These are phyloP conservation scores for Antedon mediterranea DNA, from an alignment of 53 echinoderm and acorn worm genomes.

Conservation along the genomic window DNA sequence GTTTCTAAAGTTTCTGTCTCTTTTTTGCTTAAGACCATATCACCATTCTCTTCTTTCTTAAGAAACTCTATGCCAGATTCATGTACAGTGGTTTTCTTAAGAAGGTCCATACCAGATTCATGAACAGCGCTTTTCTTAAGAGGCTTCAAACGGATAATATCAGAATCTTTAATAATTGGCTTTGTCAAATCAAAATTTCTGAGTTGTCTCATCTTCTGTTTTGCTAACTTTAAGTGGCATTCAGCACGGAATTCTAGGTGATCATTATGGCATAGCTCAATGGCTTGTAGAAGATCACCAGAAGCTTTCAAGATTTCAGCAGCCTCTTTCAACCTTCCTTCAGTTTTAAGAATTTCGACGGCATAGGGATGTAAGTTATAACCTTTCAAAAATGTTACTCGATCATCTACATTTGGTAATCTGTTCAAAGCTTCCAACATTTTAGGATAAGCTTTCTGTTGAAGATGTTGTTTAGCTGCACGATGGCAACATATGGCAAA, in stretches of 20 bases:
- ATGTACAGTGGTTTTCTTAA: neutral
- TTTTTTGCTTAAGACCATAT: too few relatives aligned
- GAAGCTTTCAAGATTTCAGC: conserved; percentile 22
- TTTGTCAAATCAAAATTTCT: neutral
- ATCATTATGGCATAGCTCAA: conserved; percentile 10
- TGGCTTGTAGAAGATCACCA: conserved; percentile 36
- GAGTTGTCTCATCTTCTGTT: neutral
- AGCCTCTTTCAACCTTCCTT: conserved; percentile 21
- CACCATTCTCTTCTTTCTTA: too few relatives aligned
- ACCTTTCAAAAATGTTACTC: conserved; percentile 24
- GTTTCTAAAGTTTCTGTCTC: too few relatives aligned
- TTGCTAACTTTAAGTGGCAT: conserved; percentile 2
- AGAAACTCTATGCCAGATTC: neutral
- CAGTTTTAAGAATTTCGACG: conserved; percentile 22
- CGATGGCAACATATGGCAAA: conserved; percentile 19
- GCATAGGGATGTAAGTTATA: conserved; percentile 12
- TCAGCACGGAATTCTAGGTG: conserved; percentile 29
- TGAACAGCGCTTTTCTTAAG: neutral
- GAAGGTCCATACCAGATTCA: neutral
- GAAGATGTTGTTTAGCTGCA: conserved; percentile 28
- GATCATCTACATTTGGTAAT: conserved; percentile 28
- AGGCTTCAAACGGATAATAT: too few relatives aligned
- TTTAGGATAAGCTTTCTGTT: conserved; percentile 5
- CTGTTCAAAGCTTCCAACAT: conserved; percentile 30
- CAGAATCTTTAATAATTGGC: neutral